Base-by-base conservation (phyloP, 2,888 invertebrate species). In the Diarsia mendica region DNA sequence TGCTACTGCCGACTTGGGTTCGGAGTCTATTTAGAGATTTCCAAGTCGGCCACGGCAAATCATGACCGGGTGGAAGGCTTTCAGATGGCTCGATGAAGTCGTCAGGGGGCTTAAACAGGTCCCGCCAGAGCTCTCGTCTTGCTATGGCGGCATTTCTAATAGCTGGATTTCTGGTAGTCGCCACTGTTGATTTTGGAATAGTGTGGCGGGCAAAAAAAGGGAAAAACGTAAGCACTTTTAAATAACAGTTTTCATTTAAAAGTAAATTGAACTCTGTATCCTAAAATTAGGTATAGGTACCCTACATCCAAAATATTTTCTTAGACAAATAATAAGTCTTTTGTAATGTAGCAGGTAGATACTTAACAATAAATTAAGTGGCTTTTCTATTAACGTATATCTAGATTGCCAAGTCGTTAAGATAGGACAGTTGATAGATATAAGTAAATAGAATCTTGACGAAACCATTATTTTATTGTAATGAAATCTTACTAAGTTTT, bases 381-480 rank as follows among this genome's bases (percentile, higher is more conserved):
- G 48, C 13, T 72, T 72, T 66, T 66, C 60, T 71, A 61, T 79
- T 55, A 66, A 63, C 53, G 28, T 28, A 48, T 72, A 61, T 73
- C 72, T 23, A 66, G 28, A 61, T 66, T 70, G 33, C 10, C 11
- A 8, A 44, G 65, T 79, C 33, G 39, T 66, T 72, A 49, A 66
- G 79, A 77, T 72, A 20, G 33, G 18, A 61, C 23, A 65, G n/a
- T 72, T 49, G 72, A 79, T 66, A 61, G 66, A 66, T 69, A 61
- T 61, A 71, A 61, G 61, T 46, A 58, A 72, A 58, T 71, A 13
- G 18, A 13, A 51, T 48, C 60, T 53, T 44, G 46, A 65, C 23
- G 33, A 58, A 64, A 53, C 44, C 72, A 79, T 72, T 66, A 2
- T 46, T 55, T 65, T 28, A n/a, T 33, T 65, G 65, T 48, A 53